Conservation (phyloP, 1,140 invertebrate species). For the Araneus ventricosus region DNA sequence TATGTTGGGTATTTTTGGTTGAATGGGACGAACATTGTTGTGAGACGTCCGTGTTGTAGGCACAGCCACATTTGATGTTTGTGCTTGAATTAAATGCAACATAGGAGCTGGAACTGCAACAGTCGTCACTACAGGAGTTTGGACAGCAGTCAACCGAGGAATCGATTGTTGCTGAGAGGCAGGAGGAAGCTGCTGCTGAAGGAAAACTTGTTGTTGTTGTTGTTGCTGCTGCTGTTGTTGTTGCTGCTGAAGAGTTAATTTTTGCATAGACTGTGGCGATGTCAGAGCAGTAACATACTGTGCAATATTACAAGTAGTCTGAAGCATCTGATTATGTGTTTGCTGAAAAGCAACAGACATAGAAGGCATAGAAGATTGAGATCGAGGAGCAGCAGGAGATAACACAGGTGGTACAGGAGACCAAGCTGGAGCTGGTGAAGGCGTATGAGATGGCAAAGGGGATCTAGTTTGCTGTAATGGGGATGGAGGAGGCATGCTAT, state of each 20-base stretch:
- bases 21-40: slow-evolving; percentile 75
- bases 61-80: slow-evolving; percentile 51
- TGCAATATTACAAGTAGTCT: slow-evolving; percentile 61
- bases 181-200: slow-evolving; percentile 41
- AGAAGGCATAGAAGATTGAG: slow-evolving; percentile 33
- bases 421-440: slow-evolving; percentile 70
- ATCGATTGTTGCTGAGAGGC: slow-evolving; percentile 42
- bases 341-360: slow-evolving; percentile 73
- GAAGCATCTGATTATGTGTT: slow-evolving; percentile 68
- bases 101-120: slow-evolving; percentile 61
- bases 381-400: slow-evolving; percentile 64
- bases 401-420: slow-evolving; percentile 70
- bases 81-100: slow-evolving; percentile 75
- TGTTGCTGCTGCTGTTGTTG: slow-evolving; percentile 37
- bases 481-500: slow-evolving; percentile 75
- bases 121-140: slow-evolving; percentile 51
- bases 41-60: slow-evolving; percentile 56
- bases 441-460: slow-evolving; percentile 67
- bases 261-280: slow-evolving; percentile 42
- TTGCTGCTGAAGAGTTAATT: slow-evolving; percentile 65
- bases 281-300: slow-evolving; percentile 69
- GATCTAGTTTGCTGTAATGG: slow-evolving; percentile 74
- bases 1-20: slow-evolving; percentile 78
- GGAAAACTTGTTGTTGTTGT: slow-evolving; percentile 25
- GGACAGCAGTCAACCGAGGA: slow-evolving; percentile 42